Conservation (phyloP, 2,113 vertebrate genomes). For the Oncorhynchus clarkii region DNA sequence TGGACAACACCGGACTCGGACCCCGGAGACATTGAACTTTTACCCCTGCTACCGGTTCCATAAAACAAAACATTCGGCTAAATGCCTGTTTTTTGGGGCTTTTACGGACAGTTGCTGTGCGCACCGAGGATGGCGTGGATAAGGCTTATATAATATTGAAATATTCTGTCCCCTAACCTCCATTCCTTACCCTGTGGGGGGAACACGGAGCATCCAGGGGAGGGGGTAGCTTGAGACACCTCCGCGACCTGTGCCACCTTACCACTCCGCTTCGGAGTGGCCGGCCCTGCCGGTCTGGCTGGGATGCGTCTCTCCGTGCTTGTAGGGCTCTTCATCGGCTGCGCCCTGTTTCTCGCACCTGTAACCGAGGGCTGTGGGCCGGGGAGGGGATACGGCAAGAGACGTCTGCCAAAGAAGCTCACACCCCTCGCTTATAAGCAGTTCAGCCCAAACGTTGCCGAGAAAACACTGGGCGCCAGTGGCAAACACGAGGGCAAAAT, state of each 20-base stretch:
- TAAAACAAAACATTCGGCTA: slow-evolving; percentile 4
- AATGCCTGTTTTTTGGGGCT: slow-evolving; percentile 34
- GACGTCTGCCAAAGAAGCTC: slow-evolving; percentile 88
- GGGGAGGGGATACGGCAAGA: slow-evolving; percentile 93
- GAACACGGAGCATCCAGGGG: slow-evolving; percentile 26
- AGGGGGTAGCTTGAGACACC: slow-evolving; percentile 40
- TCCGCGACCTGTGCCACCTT: slow-evolving; percentile 42
- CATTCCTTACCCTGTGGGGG: slow-evolving; percentile 66
- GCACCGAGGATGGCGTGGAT: slow-evolving; percentile 73
- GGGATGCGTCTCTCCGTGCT: slow-evolving; percentile 85
- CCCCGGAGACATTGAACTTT: slow-evolving; percentile 50
- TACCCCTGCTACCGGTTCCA: background rate
- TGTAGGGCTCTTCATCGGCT: slow-evolving; percentile 71
- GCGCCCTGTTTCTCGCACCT: slow-evolving; percentile 83
- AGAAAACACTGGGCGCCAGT: slow-evolving; percentile 96
- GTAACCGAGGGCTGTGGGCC: slow-evolving; percentile 90
- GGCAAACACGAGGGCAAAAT: slow-evolving; percentile 95
- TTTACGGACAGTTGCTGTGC: slow-evolving; percentile 49
- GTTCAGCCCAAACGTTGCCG: slow-evolving; percentile 92
- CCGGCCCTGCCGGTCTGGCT: slow-evolving; percentile 54
- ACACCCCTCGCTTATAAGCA: slow-evolving; percentile 91
- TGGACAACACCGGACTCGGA: slow-evolving; percentile 50
- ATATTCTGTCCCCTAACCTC: slow-evolving; percentile 54
- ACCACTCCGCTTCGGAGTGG: slow-evolving; percentile 46
- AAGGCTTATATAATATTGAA: slow-evolving; percentile 68